phyloP scores from a whole-genome alignment of 2,888 invertebrate genomes.

The Brachyopa scutellaris region DNA sequence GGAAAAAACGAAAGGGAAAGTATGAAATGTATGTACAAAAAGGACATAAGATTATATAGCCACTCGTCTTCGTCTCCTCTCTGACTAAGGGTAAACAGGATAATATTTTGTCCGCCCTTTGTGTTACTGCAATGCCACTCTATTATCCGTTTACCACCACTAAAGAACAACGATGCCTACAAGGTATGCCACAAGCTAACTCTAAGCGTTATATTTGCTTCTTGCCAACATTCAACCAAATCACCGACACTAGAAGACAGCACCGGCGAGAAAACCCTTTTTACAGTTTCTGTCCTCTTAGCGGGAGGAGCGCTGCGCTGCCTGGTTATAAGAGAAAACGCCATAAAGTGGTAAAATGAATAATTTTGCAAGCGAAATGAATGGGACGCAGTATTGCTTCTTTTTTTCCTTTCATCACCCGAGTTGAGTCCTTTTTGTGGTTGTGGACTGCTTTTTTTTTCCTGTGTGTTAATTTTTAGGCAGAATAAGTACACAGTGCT shows the following conservation, averaged over 20 bases:
- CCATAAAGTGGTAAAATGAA: conserved; percentile 53
- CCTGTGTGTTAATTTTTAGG: conserved; percentile 31
- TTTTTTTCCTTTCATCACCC: background rate
- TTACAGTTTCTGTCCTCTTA: conserved; percentile 2
- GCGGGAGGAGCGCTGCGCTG: background rate
- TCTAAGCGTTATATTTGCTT: conserved; percentile 44
- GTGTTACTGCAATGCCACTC: conserved; percentile 3
- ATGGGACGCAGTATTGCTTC: conserved; percentile 25
- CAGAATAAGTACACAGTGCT: conserved; percentile 11
- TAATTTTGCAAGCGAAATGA: conserved; percentile 43
- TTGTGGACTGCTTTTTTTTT: conserved; percentile 6
- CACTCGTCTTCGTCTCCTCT: conserved; percentile 22
- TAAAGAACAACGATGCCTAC: conserved; percentile 36
- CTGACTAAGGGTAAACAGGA: conserved; percentile 34
- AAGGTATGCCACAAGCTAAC: conserved; percentile 27
- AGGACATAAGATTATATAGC: conserved; percentile 43
- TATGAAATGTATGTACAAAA: conserved; percentile 13
- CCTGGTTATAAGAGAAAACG: background rate
- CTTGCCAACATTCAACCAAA: conserved; percentile 37
- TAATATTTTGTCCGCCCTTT: conserved; percentile 27
- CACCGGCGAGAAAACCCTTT: conserved; percentile 13
- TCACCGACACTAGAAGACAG: conserved; percentile 43
- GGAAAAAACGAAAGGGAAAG: background rate
- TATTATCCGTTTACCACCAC: background rate
- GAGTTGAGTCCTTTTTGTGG: conserved; percentile 30